Evolutionary conservation across 53 echinoderm and acorn worm genomes (phyloP).

Genomic region (Arbacia lixula): DNA sequence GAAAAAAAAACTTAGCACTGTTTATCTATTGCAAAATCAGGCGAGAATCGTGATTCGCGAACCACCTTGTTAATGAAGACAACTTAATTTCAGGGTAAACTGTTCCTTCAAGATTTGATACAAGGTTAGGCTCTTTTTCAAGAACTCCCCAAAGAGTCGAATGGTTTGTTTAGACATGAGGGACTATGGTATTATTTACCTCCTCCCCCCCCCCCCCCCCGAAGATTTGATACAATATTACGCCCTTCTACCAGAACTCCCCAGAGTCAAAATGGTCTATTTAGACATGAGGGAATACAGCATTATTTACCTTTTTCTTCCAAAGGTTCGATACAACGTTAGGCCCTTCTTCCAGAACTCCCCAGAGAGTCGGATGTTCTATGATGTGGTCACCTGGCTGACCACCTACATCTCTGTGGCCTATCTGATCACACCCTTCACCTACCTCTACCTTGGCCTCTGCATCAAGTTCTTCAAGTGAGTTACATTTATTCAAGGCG

Average conservation of each 20-base stretch:
- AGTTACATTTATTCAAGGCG: conserved; percentile 54
- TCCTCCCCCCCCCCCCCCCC: too few relatives aligned
- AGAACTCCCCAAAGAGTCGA: conserved; percentile 56
- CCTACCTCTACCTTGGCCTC: conserved; percentile 71
- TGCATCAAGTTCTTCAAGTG: conserved; percentile 86
- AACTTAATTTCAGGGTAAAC: too few relatives aligned
- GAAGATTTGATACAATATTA: conserved; percentile 74
- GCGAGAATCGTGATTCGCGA: too few relatives aligned
- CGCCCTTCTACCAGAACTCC: conserved; percentile 74
- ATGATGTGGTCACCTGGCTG: conserved; percentile 90
- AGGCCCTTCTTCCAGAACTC: conserved; percentile 77
- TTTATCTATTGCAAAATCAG: too few relatives aligned
- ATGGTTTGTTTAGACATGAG: too few relatives aligned
- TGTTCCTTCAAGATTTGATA: conserved; percentile 84
- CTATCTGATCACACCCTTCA: conserved; percentile 90
- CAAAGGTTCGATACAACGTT: conserved; percentile 76
- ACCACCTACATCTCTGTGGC: conserved; percentile 77
- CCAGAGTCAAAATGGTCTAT: conserved; percentile 51
- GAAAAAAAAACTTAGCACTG: too few relatives aligned
- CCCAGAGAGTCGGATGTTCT: conserved; percentile 48
- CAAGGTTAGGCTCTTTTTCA: conserved; percentile 72
- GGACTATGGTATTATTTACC: too few relatives aligned
- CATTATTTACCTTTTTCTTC: too few relatives aligned
- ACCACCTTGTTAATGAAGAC: too few relatives aligned
- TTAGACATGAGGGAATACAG: too few relatives aligned